These are phyloP conservation scores for Baronia brevicornis DNA, from an alignment of 2,888 invertebrate genomes.

Conservation along the genomic window DNA sequence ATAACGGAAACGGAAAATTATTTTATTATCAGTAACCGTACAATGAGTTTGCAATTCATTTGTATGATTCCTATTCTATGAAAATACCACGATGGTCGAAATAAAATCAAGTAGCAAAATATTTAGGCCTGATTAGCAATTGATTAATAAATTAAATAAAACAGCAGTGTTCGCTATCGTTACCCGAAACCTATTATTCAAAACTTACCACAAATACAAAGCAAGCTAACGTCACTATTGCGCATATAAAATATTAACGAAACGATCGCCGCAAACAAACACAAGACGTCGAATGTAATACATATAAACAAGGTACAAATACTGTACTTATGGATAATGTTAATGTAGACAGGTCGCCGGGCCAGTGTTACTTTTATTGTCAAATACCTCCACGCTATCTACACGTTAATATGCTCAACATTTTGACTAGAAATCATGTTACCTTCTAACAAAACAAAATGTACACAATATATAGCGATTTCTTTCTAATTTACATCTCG, in stretches of 20 bases:
- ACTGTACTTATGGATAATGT: constrained; percentile 46
- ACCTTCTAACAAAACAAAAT: constrained; percentile 69
- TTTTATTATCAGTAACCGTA: too few relatives aligned
- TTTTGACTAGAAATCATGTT: constrained; percentile 76
- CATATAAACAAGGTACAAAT: constrained; percentile 42
- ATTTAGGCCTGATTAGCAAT: constrained; percentile 6
- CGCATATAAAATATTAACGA: constrained; percentile 14
- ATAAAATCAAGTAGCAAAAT: too few relatives aligned
- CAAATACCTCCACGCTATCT: constrained; percentile 71
- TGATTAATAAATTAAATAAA: neutral
- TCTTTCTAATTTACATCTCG: constrained; percentile 59
- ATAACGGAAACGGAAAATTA: too few relatives aligned
- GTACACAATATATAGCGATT: constrained; percentile 68
- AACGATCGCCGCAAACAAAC: constrained; percentile 20
- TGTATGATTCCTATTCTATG: too few relatives aligned
- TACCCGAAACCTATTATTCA: constrained; percentile 10
- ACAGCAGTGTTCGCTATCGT: constrained; percentile 7
- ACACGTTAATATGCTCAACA: constrained; percentile 73
- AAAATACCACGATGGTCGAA: too few relatives aligned
- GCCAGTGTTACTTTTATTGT: constrained; percentile 74
- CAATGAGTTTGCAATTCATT: too few relatives aligned
- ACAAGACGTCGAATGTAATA: constrained; percentile 13
- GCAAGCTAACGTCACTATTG: constrained; percentile 20
- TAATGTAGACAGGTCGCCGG: constrained; percentile 36
- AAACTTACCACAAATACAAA: constrained; percentile 11